Conservation (phyloP, 2,113 vertebrate genomes). For the Loxodonta africana region DNA sequence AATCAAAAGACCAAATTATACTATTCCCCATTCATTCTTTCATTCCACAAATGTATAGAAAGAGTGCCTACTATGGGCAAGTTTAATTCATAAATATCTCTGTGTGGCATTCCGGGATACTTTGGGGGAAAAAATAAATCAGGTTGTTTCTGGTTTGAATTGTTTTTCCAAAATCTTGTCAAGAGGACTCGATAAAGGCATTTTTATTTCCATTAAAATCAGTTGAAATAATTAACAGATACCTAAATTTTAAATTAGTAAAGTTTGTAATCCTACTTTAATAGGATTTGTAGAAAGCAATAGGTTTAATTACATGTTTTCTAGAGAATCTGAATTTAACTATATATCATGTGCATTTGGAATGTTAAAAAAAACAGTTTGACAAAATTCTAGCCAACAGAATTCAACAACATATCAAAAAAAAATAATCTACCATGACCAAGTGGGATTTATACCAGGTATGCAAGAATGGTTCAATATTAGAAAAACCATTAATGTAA, state of each 20-base stretch:
- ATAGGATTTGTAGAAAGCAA: not conserved
- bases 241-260: not conserved
- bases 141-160: not conserved
- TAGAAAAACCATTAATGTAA: no score
- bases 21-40: not conserved
- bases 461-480: no score
- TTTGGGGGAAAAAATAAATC: not conserved
- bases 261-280: not conserved
- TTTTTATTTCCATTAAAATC: not conserved
- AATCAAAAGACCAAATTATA: not conserved
- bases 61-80: not conserved
- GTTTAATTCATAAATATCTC: not conserved
- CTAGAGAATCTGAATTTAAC: not conserved
- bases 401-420: no score
- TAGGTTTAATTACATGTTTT: not conserved
- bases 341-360: not conserved
- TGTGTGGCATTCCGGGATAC: not conserved
- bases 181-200: not conserved
- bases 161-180: not conserved
- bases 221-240: constrained; percentile 6
- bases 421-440: no score
- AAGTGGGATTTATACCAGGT: no score
- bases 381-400: no score
- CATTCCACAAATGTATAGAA: not conserved
- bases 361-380: not conserved